Base-by-base conservation (phyloP, 2,113 vertebrate species). In the rat (Rattus norvegicus) region DNA sequence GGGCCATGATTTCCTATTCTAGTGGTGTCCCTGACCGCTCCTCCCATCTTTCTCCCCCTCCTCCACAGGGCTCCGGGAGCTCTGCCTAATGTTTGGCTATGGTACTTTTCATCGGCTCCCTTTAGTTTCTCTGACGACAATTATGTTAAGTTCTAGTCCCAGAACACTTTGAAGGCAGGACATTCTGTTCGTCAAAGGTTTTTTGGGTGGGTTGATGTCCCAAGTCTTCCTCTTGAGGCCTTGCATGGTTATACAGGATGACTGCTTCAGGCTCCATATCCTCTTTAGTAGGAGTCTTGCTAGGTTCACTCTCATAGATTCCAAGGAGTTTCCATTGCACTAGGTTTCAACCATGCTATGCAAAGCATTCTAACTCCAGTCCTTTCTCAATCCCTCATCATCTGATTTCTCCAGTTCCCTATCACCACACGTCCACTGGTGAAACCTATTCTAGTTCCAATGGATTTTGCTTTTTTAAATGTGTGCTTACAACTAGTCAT, bases 401-500 rank as follows among this genome's bases (percentile, higher is more conserved):
- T 19, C 14, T 70, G 16, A n/a, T n/a, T 36, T 6, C 69, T n/a
- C 16, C 16, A 19, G 16, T 72, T n/a, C 16, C 69, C 69, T 22
- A 39, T 3, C n/a, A 39, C 17, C 1, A 36, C n/a, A 20, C 19
- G 7, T 39, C 19, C 70, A 39, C 70, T 39, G 2, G n/a, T 20
- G 14, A 73, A 39, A 73, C 70, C 0, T 39, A 22, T 73, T 39
- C 3, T 73, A 39, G 16, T 73, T 73, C 36, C 70, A 20, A 22
- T 39, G 33, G 79, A 59, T 52, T 4, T 61, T 90, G 16, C 10
- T 79, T 94, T 97, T 86, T 52, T 90, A 75, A 79, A 83, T 94
- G 79, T 93, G 26, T 95, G 2, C 93, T 95, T 94, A 24, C 70
- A 91, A 54, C 19, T 91, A 83, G 49, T 81, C 43, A 94, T 91